phyloP scores from a whole-genome alignment of 2,888 invertebrate species.

The Drosophila multiciliata region DNA sequence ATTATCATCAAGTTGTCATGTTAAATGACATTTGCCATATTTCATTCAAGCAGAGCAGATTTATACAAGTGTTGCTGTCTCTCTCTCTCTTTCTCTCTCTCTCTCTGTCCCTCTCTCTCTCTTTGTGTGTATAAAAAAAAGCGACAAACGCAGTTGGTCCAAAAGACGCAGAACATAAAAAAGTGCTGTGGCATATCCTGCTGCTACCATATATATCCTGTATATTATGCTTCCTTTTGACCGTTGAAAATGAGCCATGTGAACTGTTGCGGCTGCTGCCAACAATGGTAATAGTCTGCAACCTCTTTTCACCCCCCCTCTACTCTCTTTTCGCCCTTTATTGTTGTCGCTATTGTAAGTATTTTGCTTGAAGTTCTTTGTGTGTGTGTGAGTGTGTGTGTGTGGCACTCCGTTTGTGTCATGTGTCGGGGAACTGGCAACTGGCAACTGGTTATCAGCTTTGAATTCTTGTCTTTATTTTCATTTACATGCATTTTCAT shows the following conservation, averaged over 20 bases:
- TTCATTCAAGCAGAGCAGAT: conserved; percentile 67
- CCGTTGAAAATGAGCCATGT: conserved; percentile 78
- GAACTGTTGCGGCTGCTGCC: conserved; percentile 76
- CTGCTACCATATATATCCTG: conserved; percentile 40
- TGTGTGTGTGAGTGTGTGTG: conserved; percentile 32
- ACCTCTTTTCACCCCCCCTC: conserved; percentile 9
- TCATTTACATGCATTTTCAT: conserved; percentile 75
- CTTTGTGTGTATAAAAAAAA: conserved; percentile 30
- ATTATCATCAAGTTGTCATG: conserved; percentile 82
- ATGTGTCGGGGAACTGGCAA: conserved; percentile 64
- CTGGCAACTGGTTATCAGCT: conserved; percentile 47
- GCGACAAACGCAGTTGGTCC: conserved; percentile 41
- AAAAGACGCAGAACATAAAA: conserved; percentile 47
- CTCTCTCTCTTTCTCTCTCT: neutral
- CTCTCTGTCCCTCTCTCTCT: neutral
- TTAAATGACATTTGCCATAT: conserved; percentile 83
- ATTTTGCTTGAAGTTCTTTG: conserved; percentile 42
- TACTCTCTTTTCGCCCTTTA: conserved; percentile 11
- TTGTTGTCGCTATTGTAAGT: conserved; percentile 61
- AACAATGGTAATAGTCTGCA: conserved; percentile 50
- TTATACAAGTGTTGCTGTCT: conserved; percentile 23
- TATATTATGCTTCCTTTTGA: conserved; percentile 65
- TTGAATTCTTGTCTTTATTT: conserved; percentile 64
- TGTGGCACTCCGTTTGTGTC: conserved; percentile 57
- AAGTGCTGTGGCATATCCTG: conserved; percentile 50